Base-by-base conservation (phyloP, 2,113 vertebrate species). In the Rhadina sibilatrix region DNA sequence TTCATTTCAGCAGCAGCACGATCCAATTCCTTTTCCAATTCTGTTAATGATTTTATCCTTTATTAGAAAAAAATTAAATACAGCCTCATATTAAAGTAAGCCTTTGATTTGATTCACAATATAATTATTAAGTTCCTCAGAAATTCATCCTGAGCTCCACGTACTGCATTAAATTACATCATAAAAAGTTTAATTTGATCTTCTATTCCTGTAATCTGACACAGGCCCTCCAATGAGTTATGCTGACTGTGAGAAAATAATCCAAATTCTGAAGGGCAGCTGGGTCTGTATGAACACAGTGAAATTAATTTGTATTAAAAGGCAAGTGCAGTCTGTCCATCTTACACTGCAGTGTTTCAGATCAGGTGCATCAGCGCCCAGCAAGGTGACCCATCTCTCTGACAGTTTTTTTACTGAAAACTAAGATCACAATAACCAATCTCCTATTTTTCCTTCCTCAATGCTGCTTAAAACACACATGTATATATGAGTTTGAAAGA, bases 11-110 rank as follows among this genome's bases (percentile, higher is more conserved):
- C 61, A 44, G 92, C 96, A 87, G 96, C 97, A 33, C 95, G 89
- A 95, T 98, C 97, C 54, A 99, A 90, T 74, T 98, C 98, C 37
- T 94, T 96, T 87, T 99, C 98, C 95, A 99, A 79, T 80, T 98
- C 98, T 11, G 77, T 97, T 96, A 99, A 96, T 24, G 94, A 98
- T 69, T 98, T 98, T 79, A 99, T 96, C 97, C 99, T 99, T 94
- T 60, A 96, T 96, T 83, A 77, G 66, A n/a, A 87, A 83, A 94
- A 90, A 91, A 96, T 9, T 27, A 92, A 95, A 94, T 42, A 85
- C 8, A 87, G 20, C 10, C 33, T 91, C 78, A 52, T 56, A 83
- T 87, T 91, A 92, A 90, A 91, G 33, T 12, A 90, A 76, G 47
- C 31, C 40, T 44, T 75, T 72, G 24, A 79, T 68, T 88, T 87